phyloP scores from a whole-genome alignment of 2,888 invertebrate species.

The Terebella lapidaria region DNA sequence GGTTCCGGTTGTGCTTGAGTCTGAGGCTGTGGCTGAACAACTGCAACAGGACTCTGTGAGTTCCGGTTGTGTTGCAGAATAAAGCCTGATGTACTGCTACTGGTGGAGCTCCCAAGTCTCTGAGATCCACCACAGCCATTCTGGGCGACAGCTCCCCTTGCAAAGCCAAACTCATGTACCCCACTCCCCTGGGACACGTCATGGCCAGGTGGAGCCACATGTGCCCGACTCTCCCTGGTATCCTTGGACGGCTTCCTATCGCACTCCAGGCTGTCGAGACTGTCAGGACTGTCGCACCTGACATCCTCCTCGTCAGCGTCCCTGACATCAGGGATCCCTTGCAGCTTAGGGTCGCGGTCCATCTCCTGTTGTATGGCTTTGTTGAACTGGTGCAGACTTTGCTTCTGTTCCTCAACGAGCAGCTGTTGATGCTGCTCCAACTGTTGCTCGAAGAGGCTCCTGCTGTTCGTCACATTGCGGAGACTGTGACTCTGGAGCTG shows the following conservation, averaged over 20 bases:
- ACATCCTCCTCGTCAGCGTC: constrained; percentile 29
- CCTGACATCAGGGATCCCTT: constrained; percentile 12
- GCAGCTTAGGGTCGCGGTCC: constrained; percentile 26
- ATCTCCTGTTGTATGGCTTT: constrained; percentile 39
- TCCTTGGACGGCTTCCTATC: not conserved
- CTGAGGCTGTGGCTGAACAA: not conserved
- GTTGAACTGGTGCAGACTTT: constrained; percentile 38
- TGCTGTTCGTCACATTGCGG: constrained; percentile 38
- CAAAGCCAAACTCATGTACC: not conserved
- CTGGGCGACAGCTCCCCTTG: not conserved
- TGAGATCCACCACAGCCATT: not conserved
- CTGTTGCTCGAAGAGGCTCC: constrained; percentile 40
- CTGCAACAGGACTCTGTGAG: not conserved
- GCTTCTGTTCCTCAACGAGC: constrained; percentile 38
- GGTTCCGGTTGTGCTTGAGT: not conserved
- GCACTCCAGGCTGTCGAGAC: constrained; percentile 37
- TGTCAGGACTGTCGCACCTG: constrained; percentile 38
- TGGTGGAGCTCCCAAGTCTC: not conserved
- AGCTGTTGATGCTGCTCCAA: constrained; percentile 41
- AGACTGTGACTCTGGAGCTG: constrained; percentile 26
- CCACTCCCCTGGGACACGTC: not conserved
- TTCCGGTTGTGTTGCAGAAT: not conserved
- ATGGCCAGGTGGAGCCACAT: not conserved
- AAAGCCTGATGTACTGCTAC: not conserved
- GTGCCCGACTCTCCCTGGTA: not conserved